These are phyloP conservation scores for Parascotia fuliginaria DNA, from an alignment of 2,888 invertebrate species.

Conservation along the genomic window DNA sequence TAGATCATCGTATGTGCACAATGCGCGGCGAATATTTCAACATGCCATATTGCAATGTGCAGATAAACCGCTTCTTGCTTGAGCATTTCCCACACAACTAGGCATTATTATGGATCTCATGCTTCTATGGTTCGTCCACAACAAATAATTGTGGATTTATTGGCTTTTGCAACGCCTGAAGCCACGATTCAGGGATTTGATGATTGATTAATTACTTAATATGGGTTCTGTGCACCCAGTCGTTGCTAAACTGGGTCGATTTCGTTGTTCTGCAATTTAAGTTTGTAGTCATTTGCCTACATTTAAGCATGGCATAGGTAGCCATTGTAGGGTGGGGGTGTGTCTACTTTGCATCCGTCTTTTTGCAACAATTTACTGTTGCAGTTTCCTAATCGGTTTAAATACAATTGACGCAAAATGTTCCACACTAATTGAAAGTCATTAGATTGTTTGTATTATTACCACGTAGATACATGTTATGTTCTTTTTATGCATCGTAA, in stretches of 20 bases:
- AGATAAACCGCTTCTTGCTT: slow-evolving; percentile 51
- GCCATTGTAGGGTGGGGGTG: slow-evolving; percentile 37
- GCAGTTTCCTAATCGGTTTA: slow-evolving; percentile 5
- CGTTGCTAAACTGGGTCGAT: slow-evolving; percentile 62
- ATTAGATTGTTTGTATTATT: neutral
- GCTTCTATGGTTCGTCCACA: slow-evolving; percentile 48
- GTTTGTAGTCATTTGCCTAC: slow-evolving; percentile 38
- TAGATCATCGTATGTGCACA: slow-evolving; percentile 38
- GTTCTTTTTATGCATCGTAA: neutral
- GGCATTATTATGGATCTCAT: slow-evolving; percentile 61
- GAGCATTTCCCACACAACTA: slow-evolving; percentile 64
- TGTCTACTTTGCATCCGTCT: slow-evolving; percentile 42
- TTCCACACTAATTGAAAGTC: neutral
- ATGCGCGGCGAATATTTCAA: slow-evolving; percentile 52
- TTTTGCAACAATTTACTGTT: slow-evolving; percentile 32
- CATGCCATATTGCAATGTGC: slow-evolving; percentile 58
- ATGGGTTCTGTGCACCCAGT: slow-evolving; percentile 40
- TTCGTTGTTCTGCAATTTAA: slow-evolving; percentile 57
- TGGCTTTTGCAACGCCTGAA: slow-evolving; percentile 58
- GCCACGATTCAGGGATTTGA: slow-evolving; percentile 58
- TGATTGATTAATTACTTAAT: slow-evolving; percentile 66
- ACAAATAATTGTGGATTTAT: slow-evolving; percentile 55
- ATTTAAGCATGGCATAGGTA: slow-evolving; percentile 36
- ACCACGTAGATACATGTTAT: neutral
- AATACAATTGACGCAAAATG: slow-evolving; percentile 4